phyloP scores from a whole-genome alignment of 2,888 invertebrate species.

The Callinectes sapidus region DNA sequence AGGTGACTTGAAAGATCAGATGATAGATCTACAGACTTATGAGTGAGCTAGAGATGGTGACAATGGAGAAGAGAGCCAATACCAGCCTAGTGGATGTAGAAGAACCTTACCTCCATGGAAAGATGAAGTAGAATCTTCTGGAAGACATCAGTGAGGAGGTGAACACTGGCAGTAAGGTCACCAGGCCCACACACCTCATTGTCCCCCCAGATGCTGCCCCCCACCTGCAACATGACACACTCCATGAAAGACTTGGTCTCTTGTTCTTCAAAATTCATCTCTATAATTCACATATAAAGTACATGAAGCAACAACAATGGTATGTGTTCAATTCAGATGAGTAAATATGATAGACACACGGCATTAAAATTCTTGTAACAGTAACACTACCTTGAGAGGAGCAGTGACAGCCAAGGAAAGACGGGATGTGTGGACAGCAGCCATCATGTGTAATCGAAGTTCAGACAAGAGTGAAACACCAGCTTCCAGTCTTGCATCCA shows the following conservation, averaged over 20 bases:
- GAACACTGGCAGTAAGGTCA: slow-evolving; percentile 65
- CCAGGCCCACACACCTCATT: slow-evolving; percentile 69
- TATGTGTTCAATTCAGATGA: no score
- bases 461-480: slow-evolving; percentile 88
- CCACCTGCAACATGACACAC: slow-evolving; percentile 48
- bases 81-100: background rate
- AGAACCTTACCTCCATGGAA: slow-evolving; percentile 61
- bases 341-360: background rate
- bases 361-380: background rate
- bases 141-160: slow-evolving; percentile 69
- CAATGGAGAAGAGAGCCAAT: background rate
- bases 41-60: background rate
- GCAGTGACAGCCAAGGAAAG: slow-evolving; percentile 79
- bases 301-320: no score
- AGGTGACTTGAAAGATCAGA: no score
- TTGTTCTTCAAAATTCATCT: no score
- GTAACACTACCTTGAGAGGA: slow-evolving; percentile 74
- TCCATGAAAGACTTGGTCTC: background rate
- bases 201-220: slow-evolving; percentile 56
- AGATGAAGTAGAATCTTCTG: slow-evolving; percentile 65
- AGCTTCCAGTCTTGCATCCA: slow-evolving; percentile 87
- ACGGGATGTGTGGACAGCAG: slow-evolving; percentile 82
- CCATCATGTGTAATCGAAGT: slow-evolving; percentile 83
- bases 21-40: no score
- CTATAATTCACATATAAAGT: no score